Percentiles rank a stretch among this genome's conserved stretches.
phyloP scores from a whole-genome alignment of 2,888 invertebrate species.

The Meteorus colon region DNA sequence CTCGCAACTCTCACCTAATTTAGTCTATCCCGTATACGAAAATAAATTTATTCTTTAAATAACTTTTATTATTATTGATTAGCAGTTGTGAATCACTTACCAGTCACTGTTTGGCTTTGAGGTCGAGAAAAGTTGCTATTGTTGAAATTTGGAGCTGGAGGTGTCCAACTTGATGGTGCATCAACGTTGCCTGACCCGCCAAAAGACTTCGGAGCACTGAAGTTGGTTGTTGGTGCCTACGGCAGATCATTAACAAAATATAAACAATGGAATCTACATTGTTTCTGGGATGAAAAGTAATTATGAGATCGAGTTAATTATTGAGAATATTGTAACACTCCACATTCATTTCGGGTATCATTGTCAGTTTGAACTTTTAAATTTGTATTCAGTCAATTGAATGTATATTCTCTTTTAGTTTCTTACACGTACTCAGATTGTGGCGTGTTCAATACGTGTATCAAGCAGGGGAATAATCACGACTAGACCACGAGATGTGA shows the following conservation, averaged over 20 bases:
- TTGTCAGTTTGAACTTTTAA: not conserved
- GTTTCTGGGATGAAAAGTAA: not conserved
- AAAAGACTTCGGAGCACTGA: constrained; percentile 69
- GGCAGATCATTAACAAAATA: constrained; percentile 3
- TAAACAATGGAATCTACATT: constrained; percentile 28
- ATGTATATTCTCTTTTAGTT: not conserved
- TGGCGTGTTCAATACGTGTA: constrained; percentile 17
- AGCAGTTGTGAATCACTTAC: constrained; percentile 60
- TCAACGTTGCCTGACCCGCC: constrained; percentile 64
- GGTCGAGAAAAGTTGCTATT: constrained; percentile 67
- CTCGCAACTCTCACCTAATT: not conserved
- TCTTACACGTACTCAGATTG: not conserved
- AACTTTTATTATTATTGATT: constrained; percentile 8
- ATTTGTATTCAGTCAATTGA: not conserved
- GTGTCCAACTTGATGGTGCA: constrained; percentile 58
- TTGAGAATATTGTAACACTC: not conserved
- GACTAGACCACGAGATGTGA: constrained; percentile 20
- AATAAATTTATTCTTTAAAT: not conserved
- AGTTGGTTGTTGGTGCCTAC: constrained; percentile 66
- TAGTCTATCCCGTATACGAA: not conserved
- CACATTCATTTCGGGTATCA: not conserved
- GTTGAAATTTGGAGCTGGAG: constrained; percentile 62
- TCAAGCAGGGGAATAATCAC: constrained; percentile 32
- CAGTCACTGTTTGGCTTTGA: constrained; percentile 70
- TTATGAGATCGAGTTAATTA: not conserved